Conservation (phyloP, 2,888 invertebrate species). For the Xestia xanthographa region DNA sequence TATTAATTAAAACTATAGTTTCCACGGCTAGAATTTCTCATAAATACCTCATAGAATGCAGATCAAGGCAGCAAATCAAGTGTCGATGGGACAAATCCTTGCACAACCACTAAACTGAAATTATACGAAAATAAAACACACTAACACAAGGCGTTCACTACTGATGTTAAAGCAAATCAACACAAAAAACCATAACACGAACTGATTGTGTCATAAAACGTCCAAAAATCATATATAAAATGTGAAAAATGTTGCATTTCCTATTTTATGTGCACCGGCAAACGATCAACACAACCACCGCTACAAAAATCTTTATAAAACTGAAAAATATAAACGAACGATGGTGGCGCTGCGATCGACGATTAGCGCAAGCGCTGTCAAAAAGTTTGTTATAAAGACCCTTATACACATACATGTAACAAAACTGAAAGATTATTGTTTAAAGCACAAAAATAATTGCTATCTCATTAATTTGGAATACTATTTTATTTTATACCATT, state of each 20-base stretch:
- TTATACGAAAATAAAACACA: constrained; percentile 83
- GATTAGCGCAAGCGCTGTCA: constrained; percentile 83
- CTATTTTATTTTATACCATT: no score
- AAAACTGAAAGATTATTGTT: neutral
- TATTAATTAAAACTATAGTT: constrained; percentile 16
- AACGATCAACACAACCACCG: constrained; percentile 79
- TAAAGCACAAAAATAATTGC: neutral
- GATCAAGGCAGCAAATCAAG: constrained; percentile 72
- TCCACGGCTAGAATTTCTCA: constrained; percentile 43
- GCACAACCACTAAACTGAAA: constrained; percentile 85
- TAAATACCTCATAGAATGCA: constrained; percentile 78
- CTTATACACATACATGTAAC: constrained; percentile 16
- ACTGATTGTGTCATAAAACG: constrained; percentile 83
- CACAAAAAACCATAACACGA: constrained; percentile 76
- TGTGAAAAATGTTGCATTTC: constrained; percentile 84
- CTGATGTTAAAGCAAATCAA: constrained; percentile 72
- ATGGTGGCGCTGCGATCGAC: constrained; percentile 74
- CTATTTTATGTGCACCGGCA: constrained; percentile 75
- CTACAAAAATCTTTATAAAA: constrained; percentile 85
- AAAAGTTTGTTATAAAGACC: constrained; percentile 52
- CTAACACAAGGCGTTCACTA: constrained; percentile 79
- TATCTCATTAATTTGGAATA: no score
- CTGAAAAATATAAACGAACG: constrained; percentile 72
- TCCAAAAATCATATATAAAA: constrained; percentile 79
- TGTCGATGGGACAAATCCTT: constrained; percentile 83